These are phyloP conservation scores for Ahaetulla prasina DNA, from an alignment of 2,113 vertebrate species.

Conservation along the genomic window DNA sequence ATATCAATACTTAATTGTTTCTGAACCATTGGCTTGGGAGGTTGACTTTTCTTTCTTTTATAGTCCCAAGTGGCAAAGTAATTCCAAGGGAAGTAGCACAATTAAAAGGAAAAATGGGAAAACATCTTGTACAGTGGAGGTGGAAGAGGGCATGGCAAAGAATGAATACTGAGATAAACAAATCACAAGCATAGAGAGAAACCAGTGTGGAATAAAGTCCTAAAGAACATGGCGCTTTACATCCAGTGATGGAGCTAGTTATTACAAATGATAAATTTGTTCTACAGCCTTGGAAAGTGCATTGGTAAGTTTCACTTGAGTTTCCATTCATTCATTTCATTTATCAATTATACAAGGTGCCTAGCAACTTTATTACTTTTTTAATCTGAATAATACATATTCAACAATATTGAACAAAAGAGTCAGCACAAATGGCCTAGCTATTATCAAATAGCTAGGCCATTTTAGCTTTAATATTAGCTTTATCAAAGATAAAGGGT, in stretches of 20 bases:
- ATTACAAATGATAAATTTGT: conserved; percentile 23
- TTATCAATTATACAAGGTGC: not conserved
- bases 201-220: not conserved
- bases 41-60: conserved; percentile 33
- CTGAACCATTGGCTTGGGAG: conserved; percentile 41
- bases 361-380: not conserved
- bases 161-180: conserved; percentile 33
- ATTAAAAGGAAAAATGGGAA: conserved; percentile 37
- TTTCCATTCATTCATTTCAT: not conserved
- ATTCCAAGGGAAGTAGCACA: conserved; percentile 41
- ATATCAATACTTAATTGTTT: conserved; percentile 42
- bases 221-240: conserved; percentile 17
- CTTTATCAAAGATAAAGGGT: not conserved
- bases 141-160: not conserved
- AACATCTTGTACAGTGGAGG: conserved; percentile 12
- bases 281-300: not conserved
- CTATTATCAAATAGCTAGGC: too few species aligned
- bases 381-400: not conserved
- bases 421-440: not conserved
- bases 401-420: not conserved
- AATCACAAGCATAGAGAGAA: conserved; percentile 13
- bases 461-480: too few species aligned
- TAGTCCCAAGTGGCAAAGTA: conserved; percentile 45
- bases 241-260: not conserved
- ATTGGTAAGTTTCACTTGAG: not conserved